Conservation (phyloP, 2,888 invertebrate species). For the Augochlorella aurata region DNA sequence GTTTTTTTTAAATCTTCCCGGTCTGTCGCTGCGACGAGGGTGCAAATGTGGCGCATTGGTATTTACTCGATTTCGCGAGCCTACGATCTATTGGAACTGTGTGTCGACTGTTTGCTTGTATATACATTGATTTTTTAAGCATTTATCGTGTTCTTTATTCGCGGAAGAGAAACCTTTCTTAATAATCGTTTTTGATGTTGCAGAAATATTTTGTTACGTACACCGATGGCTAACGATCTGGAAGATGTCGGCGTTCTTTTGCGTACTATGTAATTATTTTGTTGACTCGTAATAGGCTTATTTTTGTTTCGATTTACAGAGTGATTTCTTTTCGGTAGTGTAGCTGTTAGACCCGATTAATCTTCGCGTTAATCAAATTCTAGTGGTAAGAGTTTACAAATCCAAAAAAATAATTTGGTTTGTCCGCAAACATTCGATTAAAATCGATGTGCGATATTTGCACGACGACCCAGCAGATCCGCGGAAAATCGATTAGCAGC, state of each 20-base stretch:
- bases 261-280: neutral
- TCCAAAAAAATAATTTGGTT: too few relatives aligned
- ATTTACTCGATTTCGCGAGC: neutral
- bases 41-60: neutral
- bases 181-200: neutral
- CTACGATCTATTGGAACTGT: neutral
- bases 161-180: neutral
- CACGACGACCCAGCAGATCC: neutral
- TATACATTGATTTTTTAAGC: neutral
- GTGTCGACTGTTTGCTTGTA: neutral
- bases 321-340: too few relatives aligned
- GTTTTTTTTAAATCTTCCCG: neutral
- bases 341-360: too few relatives aligned
- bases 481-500: neutral
- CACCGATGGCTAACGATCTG: too few relatives aligned
- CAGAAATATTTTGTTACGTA: neutral
- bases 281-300: neutral
- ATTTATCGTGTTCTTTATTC: neutral
- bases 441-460: neutral
- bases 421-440: neutral
- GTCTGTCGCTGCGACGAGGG: neutral
- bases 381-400: too few relatives aligned
- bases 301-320: neutral
- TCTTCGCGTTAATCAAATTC: too few relatives aligned
- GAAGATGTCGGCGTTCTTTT: neutral